These are phyloP conservation scores for Drosophila busckii DNA, from an alignment of 1,140 invertebrate species.

Conservation along the genomic window DNA sequence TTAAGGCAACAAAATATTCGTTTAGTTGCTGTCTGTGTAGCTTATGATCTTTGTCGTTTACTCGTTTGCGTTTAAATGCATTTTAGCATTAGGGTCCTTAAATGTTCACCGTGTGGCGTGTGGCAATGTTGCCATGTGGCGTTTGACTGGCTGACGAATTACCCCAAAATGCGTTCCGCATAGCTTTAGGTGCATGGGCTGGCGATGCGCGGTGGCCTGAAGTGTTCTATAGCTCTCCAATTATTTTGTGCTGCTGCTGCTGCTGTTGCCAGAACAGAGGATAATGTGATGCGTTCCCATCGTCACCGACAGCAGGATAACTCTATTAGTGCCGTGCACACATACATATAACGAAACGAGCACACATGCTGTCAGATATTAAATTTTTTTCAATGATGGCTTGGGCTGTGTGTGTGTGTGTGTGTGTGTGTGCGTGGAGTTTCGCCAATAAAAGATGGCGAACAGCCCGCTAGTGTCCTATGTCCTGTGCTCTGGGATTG, in stretches of 20 bases:
- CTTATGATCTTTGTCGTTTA: too few relatives aligned
- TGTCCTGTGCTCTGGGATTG: constrained; percentile 28
- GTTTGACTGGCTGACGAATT: constrained; percentile 37
- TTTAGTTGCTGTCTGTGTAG: not conserved
- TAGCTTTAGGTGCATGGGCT: not conserved
- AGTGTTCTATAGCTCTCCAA: constrained; percentile 23
- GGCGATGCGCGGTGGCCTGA: not conserved
- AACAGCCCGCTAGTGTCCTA: constrained; percentile 8
- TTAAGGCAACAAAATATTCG: too few relatives aligned
- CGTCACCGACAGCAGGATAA: constrained; percentile 48
- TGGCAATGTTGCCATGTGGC: constrained; percentile 22
- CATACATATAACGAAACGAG: constrained; percentile 3
- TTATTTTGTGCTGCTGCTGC: constrained; percentile 48
- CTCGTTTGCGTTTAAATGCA: too few relatives aligned
- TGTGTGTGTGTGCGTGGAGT: constrained; percentile 14
- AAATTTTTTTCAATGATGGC: constrained; percentile 59
- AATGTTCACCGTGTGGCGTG: constrained; percentile 29
- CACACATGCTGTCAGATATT: constrained; percentile 47
- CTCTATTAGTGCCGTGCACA: constrained; percentile 52
- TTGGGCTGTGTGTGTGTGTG: constrained; percentile 10
- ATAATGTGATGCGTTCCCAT: constrained; percentile 63
- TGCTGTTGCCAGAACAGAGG: constrained; percentile 30
- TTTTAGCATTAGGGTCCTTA: constrained; percentile 43
- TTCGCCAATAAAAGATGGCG: constrained; percentile 49
- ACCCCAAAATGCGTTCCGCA: constrained; percentile 10